Evolutionary conservation across 2,113 vertebrate species (phyloP).

Genomic region (Plecotus auritus): DNA sequence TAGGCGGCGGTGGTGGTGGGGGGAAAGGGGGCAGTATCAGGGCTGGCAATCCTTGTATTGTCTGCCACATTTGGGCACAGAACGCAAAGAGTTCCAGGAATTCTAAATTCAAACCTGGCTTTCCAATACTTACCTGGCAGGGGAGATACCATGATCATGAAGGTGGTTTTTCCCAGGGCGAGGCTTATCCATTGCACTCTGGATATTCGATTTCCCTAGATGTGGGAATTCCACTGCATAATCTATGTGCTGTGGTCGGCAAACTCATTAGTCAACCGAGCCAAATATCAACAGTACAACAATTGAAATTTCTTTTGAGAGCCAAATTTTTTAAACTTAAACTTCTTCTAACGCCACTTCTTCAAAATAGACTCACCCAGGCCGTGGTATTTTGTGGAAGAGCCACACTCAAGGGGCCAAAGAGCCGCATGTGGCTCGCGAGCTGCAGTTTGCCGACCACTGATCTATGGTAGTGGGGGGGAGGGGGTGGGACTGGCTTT

Average conservation of each 20-base stretch:
- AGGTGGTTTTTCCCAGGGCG: not conserved
- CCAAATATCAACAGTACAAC: too few species aligned
- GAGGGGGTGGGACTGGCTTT: not conserved
- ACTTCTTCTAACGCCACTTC: too few species aligned
- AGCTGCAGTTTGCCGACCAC: too few species aligned
- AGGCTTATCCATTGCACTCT: not conserved
- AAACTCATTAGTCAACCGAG: too few species aligned
- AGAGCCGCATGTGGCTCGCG: too few species aligned
- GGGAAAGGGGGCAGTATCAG: fast-evolving
- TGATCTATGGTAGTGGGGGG: too few species aligned
- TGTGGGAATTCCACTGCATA: not conserved
- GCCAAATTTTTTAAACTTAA: too few species aligned
- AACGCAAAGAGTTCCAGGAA: not conserved
- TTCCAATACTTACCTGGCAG: not conserved
- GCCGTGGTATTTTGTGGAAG: too few species aligned
- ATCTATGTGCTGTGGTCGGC: not conserved
- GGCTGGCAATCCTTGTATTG: not conserved
- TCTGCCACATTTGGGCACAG: not conserved
- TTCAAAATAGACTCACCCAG: too few species aligned
- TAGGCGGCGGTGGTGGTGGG: fast-evolving
- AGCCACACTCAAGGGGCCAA: too few species aligned
- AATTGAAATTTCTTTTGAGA: too few species aligned
- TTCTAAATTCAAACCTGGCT: not conserved
- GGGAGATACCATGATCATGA: not conserved
- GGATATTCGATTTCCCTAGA: not conserved